Evolutionary conservation across 2,888 invertebrate genomes (phyloP), one percentile per base, ranked within the genome.

Genomic region (Sturmia bella): DNA sequence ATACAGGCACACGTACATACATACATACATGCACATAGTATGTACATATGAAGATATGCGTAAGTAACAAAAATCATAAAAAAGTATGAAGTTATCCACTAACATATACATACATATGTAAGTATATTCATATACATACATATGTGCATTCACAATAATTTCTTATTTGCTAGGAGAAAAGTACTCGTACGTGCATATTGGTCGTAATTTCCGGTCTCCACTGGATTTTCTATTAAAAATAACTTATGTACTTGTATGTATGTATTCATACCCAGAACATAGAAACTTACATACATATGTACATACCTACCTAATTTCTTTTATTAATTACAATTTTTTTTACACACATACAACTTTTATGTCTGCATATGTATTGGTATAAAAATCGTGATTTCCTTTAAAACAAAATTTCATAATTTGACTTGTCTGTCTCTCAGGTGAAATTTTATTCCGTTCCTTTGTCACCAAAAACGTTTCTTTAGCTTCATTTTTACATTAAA

Each of bases 321-420:
- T 54, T 61, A 54, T 54, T 63, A 27, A 3, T 43, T 32, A 13
- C 5, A 27, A 19, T 48, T 15, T 5, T 27, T 9, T 19, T 3
- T 7, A 15, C 24, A 54, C 11, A n/a, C 50, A 24, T 43, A 45
- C n/a, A n/a, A n/a, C n/a, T n/a, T n/a, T n/a, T n/a, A n/a, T n/a
- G n/a, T n/a, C n/a, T n/a, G n/a, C n/a, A n/a, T 17, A 61, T 24
- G 15, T 19, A 37, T 57, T 17, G 5, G 1, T 32, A 1, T 39
- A 3, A 73, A 70, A 61, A 72, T 76, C 68, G 56, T 77, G 64
- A 77, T 77, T 81, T 81, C 81, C 81, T 73, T 54, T 70, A n/a
- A 15, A 61, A 41, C 13, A 43, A 64, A 72, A 79, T 69, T 54
- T 59, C 15, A 57, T 82, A 70, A 74, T 64, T 63, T 21, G 63